A percentile compares a stretch with the other conserved stretches of the same genome.
These are phyloP conservation scores for Hippoglossus stenolepis DNA, from an alignment of 2,113 vertebrate genomes.

Conservation along the genomic window DNA sequence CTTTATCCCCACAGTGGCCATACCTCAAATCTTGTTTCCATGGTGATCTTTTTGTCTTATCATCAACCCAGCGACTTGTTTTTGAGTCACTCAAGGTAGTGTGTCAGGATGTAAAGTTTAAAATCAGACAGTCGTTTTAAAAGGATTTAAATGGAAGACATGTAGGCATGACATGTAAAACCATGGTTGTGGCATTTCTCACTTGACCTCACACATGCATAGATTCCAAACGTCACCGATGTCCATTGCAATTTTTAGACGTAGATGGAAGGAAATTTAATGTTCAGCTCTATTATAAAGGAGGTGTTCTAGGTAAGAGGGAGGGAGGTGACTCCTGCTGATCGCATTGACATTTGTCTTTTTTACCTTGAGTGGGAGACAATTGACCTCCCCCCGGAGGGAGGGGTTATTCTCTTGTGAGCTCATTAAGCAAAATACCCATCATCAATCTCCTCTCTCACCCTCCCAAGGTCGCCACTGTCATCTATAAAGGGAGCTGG, in stretches of 20 bases:
- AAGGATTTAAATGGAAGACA: background rate
- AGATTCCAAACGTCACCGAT: background rate
- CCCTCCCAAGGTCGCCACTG: constrained; percentile 60
- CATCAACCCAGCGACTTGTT: constrained; percentile 19
- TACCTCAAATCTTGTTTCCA: constrained; percentile 55
- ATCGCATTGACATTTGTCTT: constrained; percentile 19
- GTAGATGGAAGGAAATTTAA: constrained; percentile 13
- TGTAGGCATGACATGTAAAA: background rate
- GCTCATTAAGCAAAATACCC: constrained; percentile 65
- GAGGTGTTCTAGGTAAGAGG: constrained; percentile 13
- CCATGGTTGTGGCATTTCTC: background rate
- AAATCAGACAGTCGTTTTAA: background rate
- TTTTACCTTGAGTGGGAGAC: constrained; percentile 37
- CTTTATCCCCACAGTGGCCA: constrained; percentile 5
- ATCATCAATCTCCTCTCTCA: constrained; percentile 63
- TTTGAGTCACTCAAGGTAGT: constrained; percentile 11
- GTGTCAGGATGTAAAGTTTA: constrained; percentile 22
- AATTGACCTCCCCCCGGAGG: background rate
- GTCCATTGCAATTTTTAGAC: constrained; percentile 37
- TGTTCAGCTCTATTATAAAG: constrained; percentile 14
- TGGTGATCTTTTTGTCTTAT: constrained; percentile 55
- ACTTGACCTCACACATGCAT: background rate
- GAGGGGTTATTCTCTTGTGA: constrained; percentile 28
- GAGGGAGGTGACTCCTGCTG: constrained; percentile 5
- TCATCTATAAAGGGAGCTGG: constrained; percentile 61